Base-by-base conservation (phyloP, 1,140 invertebrate genomes). In the Trypoxylus dichotomus region DNA sequence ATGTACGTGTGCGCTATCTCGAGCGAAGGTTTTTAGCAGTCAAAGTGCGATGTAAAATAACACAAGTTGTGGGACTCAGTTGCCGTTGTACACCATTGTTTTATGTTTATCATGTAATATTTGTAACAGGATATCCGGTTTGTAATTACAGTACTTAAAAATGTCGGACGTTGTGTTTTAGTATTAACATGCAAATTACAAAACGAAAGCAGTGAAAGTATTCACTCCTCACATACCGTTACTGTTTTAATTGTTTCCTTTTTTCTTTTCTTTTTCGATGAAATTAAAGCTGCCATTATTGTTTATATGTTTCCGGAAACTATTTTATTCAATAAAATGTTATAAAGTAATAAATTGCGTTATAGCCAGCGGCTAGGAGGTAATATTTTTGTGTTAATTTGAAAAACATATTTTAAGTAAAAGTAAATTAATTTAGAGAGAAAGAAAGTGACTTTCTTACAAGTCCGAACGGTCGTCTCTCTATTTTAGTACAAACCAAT, bases 161-260 rank as follows among this genome's bases (percentile, higher is more conserved):
- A 68, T 8, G 21, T 27, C 27, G 21, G 21, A 5, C 60, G 24
- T 25, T 8, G 60, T 15, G 24, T 68, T 68, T 68, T 68, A 29
- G 27, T 27, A 68, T 68, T 68, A 68, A 27, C 60, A 68, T 68
- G 60, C 21, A 68, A 68, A 68, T 68, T 68, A 10, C 5, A 68
- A 29, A 68, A 68, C 60, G 60, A 68, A 68, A 68, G 60, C 60
- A 68, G 60, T 68, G 60, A 68, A 68, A 68, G 60, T 68, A 27
- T 27, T 29, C 13, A 8, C 15, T 3, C 15, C 21, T 68, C n/a
- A 29, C 6, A 21, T 24, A 13, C 3, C 47, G 11, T 5, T 54
- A 54, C 15, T n/a, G 13, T 25, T 68, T 68, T 29, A 15, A 1
- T 19, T 60, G 10, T 60, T 60, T 60, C 7, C n/a, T 58, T 60